Percentiles rank a stretch among this genome's conserved stretches.
Evolutionary conservation across 2,113 vertebrate genomes (phyloP).

Genomic region (Brachyhypopomus occidentalis): DNA sequence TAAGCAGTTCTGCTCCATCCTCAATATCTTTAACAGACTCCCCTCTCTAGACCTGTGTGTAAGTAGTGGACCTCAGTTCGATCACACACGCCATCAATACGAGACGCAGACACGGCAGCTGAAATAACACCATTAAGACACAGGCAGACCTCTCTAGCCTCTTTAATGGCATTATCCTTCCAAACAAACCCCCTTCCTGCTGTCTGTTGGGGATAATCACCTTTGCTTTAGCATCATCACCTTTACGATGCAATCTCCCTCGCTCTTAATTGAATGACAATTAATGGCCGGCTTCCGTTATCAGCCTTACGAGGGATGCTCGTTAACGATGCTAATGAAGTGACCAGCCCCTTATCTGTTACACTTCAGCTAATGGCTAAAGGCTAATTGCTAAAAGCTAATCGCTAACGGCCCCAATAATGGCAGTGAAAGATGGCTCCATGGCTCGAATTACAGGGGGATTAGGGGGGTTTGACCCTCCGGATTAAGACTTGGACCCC

Average conservation of each 20-base stretch:
- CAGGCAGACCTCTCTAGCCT: background rate
- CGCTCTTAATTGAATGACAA: conserved; percentile 57
- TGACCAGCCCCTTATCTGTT: conserved; percentile 53
- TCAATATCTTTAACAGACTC: too few species aligned
- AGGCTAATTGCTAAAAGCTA: conserved; percentile 47
- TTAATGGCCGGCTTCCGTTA: conserved; percentile 51
- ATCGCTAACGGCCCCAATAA: conserved; percentile 29
- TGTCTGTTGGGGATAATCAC: conserved; percentile 35
- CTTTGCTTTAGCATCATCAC: conserved; percentile 47
- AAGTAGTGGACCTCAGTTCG: too few species aligned
- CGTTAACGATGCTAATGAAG: conserved; percentile 52
- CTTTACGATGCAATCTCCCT: conserved; percentile 30
- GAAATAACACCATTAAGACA: background rate
- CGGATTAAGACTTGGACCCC: too few species aligned
- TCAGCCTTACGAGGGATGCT: conserved; percentile 40
- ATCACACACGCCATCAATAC: background rate
- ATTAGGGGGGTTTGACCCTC: too few species aligned
- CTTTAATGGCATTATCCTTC: background rate
- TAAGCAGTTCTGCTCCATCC: background rate
- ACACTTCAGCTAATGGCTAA: conserved; percentile 46
- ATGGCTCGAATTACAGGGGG: too few species aligned
- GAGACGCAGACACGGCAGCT: background rate
- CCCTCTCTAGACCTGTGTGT: too few species aligned
- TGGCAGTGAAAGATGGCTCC: background rate
- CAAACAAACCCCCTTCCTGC: conserved; percentile 26